Percentiles rank a stretch among this genome's conserved stretches.
Conservation (phyloP, 1,140 invertebrate genomes). For the Drosophila obscura region DNA sequence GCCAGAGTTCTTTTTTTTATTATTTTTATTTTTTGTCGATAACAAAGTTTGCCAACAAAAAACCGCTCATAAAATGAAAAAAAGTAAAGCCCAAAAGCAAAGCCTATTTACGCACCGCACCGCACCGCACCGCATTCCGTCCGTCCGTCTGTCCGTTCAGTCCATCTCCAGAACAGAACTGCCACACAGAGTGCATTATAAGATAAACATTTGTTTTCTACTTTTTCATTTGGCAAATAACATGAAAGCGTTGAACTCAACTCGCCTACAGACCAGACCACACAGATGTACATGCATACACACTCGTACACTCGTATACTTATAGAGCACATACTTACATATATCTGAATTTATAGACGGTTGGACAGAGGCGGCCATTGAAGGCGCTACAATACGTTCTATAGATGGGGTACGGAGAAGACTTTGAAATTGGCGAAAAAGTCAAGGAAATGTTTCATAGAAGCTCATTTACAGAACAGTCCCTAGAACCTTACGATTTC, state of each 20-base stretch:
- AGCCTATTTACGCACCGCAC: conserved; percentile 70
- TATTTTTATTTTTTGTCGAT: conserved; percentile 50
- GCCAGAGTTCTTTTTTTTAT: conserved; percentile 8
- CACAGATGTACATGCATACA: conserved; percentile 30
- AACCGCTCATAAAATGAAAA: conserved; percentile 64
- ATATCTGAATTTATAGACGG: conserved; percentile 4
- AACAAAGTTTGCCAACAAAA: conserved; percentile 72
- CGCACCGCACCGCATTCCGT: background rate
- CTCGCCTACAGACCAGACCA: conserved; percentile 35
- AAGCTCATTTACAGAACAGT: background rate
- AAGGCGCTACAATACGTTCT: conserved; percentile 2
- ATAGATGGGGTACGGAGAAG: no score
- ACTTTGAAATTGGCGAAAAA: no score
- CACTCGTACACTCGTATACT: conserved; percentile 7
- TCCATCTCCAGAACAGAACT: conserved; percentile 36
- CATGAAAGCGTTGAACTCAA: conserved; percentile 78
- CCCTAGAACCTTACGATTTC: conserved; percentile 2
- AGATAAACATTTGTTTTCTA: conserved; percentile 80
- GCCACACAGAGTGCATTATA: conserved; percentile 54
- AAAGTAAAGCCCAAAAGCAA: conserved; percentile 77
- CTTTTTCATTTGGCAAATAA: conserved; percentile 80
- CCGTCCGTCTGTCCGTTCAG: conserved; percentile 13
- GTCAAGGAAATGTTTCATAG: no score
- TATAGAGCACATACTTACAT: no score
- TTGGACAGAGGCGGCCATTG: conserved; percentile 8